Conservation (phyloP, 1,140 invertebrate genomes). For the Luehdorfia chinensis region DNA sequence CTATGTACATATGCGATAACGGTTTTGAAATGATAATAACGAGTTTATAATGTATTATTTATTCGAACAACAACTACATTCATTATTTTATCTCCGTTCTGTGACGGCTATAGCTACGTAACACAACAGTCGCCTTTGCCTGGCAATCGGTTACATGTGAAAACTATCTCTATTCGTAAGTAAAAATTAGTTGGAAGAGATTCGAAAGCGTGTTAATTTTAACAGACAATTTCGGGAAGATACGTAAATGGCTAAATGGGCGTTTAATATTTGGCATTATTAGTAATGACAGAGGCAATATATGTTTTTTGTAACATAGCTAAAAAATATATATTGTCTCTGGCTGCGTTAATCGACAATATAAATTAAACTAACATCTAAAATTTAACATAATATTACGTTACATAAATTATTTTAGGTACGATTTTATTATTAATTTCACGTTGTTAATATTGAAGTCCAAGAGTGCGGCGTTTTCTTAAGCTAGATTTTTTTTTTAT, state of each 20-base stretch:
- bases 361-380: conserved; percentile 53
- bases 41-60: conserved; percentile 37
- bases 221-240: neutral
- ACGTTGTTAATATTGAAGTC: conserved; percentile 24
- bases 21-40: neutral
- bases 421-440: conserved; percentile 31
- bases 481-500: conserved; percentile 12
- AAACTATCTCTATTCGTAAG: neutral
- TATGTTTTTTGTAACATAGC: conserved; percentile 6
- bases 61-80: conserved; percentile 56
- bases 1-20: neutral
- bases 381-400: conserved; percentile 44
- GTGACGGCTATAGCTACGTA: conserved; percentile 23
- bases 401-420: conserved; percentile 57
- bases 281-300: conserved; percentile 8
- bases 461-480: conserved; percentile 22
- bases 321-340: conserved; percentile 25
- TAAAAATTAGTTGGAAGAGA: neutral
- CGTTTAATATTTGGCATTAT: neutral
- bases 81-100: conserved; percentile 34
- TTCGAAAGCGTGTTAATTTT: neutral
- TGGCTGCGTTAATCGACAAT: conserved; percentile 50
- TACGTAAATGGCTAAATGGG: neutral
- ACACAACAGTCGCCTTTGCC: too few relatives aligned
- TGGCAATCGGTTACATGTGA: neutral